Evolutionary conservation across 2,797 vertebrate genomes (phyloP), one percentile per base, ranked within the genome.

Genomic region (Rhinichthys osculus): DNA sequence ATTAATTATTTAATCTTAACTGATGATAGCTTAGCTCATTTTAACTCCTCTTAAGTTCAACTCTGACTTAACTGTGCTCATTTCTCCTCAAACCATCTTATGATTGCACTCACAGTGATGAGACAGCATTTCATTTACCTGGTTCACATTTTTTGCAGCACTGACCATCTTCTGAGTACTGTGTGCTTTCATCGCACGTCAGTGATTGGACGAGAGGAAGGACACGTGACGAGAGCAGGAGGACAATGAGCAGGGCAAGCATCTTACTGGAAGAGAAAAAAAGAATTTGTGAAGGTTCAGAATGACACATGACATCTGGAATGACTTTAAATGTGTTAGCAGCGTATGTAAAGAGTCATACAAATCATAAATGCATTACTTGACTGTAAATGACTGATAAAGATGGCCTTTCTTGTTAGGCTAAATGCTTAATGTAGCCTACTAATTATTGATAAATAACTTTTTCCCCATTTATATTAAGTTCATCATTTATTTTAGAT

Each of bases 71-170:
- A 74, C 7, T 30, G 13, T 64, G 14, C 27, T 57, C 57, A 73
- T 66, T 66, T 66, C 62, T 59, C 27, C 14, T 66, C 16, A 66
- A 33, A 66, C 62, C 9, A 10, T 73, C 40, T 8, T 6, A 40
- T 38, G 9, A 52, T 35, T 42, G 16, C 16, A 33, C 7, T 69
- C 47, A 42, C 4, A 62, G 35, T 62, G 21, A 85, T 59, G 21
- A 33, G 66, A 30, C 5, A 72, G 69, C 57, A 50, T 85, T 72
- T 73, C 5, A 78, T 50, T 70, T 94, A 96, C 95, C 95, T 94
- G 93, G 91, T n/a, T 0, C 0, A 47, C 95, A 96, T 89, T 47
- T 93, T 0, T 88, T 0, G 84, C 95, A 96, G 87, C 94, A 95
- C 0, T 0, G 90, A 87, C 90, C 87, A 87, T 0, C 0, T 0